Evolutionary conservation across 2,888 invertebrate species (phyloP), one percentile per base, ranked within the genome.

Genomic region (Phaonia tiefii): DNA sequence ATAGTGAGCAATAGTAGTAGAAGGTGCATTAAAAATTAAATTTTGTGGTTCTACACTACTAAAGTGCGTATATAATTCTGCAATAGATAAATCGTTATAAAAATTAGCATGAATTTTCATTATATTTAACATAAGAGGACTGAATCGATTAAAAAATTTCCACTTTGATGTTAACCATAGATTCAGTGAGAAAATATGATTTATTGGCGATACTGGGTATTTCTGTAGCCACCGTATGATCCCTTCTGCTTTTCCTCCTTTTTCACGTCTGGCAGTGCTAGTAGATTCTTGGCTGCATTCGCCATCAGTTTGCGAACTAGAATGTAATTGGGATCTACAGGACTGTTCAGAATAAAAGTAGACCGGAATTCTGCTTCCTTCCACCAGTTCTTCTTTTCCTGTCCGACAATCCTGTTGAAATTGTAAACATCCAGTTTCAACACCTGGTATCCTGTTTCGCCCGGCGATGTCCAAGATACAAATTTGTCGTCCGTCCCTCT

Each of bases 291-390:
- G 2, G 69, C 13, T n/a, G 70, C 0, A 39, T 39, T 44, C 4
- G 39, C 31, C 10, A 75, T 26, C 1, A 58, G 4, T 5, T 46
- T 46, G n/a, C n/a, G n/a, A n/a, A n/a, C n/a, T n/a, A n/a, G n/a
- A n/a, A n/a, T n/a, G n/a, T n/a, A n/a, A n/a, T n/a, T n/a, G n/a
- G n/a, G n/a, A n/a, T n/a, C n/a, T n/a, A n/a, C n/a, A n/a, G n/a
- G n/a, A n/a, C n/a, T n/a, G n/a, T n/a, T n/a, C n/a, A n/a, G n/a
- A n/a, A n/a, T n/a, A n/a, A n/a, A n/a, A n/a, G n/a, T n/a, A n/a
- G n/a, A n/a, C n/a, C 80, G 51, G 1, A 76, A 17, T 10, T 75
- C 63, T 1, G 80, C 80, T 25, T 80, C 80, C 63, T 80, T 72
- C 80, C 80, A 80, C 75, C 80, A 80, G 1, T 75, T 73, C 11